Evolutionary conservation across 2,888 invertebrate species (phyloP), one percentile per base, ranked within the genome.

Genomic region (Isoperla grammatica): DNA sequence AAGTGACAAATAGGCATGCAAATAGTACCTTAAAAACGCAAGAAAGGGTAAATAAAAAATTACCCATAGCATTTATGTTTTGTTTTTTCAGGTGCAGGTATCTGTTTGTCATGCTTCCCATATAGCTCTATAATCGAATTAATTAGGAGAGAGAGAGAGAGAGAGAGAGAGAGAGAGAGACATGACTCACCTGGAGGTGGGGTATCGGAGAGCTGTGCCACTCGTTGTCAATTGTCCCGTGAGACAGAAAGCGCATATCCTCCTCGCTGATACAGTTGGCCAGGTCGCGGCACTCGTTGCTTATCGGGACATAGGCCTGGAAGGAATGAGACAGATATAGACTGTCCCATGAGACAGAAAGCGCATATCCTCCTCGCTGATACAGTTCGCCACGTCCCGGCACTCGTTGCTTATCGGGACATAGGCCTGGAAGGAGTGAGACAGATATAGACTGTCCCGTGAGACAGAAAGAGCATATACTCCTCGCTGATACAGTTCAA

Each of bases 371-470:
- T 63, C 65, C 46, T 64, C 64, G 57, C 62, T 69, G 9, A 76
- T 69, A 2, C 71, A 64, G 19, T 66, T 67, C 63, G 73, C 73
- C 61, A 76, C 64, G 67, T 76, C 71, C 48, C 71, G 68, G 65
- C 77, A 77, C 60, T 67, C 71, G 65, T 77, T 76, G 56, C 69
- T 74, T 42, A 68, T 69, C 2, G 74, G 72, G n/a, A 72, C 69
- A 61, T 76, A 76, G 12, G 70, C 72, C 75, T 74, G 63, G 46
- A 64, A 57, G 57, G 46, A 49, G 29, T 62, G 62, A n/a, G n/a
- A n/a, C n/a, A n/a, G 15, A 15, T 37, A 2, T 13, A 15, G 15
- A 17, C n/a, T 2, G 6, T 39, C 11, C 50, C 39, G n/a, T 3
- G 13, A 42, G 61, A 65, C 46, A 68, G 35, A 9, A 63, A 64